Evolutionary conservation across 2,113 vertebrate species (phyloP).

Genomic region (Heterochromis multidens): DNA sequence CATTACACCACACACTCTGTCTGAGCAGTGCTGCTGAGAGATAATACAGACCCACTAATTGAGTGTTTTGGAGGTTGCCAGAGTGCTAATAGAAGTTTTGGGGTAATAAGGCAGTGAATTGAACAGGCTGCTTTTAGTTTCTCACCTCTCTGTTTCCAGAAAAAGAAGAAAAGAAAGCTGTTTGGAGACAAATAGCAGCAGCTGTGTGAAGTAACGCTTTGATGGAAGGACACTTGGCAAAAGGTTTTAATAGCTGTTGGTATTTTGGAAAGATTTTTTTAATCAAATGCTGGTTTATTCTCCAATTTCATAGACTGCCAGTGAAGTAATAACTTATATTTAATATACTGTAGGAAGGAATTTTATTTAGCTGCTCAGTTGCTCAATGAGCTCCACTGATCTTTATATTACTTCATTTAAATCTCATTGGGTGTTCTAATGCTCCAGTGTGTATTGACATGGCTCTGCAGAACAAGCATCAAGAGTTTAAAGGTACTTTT

Average conservation of each 20-base stretch:
- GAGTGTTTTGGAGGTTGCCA: constrained; percentile 31
- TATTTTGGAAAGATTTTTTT: constrained; percentile 1
- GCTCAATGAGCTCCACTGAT: neutral
- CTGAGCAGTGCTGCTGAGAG: neutral
- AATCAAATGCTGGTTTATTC: neutral
- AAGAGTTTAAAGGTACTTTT: neutral
- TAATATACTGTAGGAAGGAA: neutral
- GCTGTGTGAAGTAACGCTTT: neutral
- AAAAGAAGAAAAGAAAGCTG: neutral
- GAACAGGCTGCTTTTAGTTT: constrained; percentile 21
- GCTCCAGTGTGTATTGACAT: too few relatives aligned
- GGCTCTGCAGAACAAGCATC: neutral
- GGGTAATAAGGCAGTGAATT: constrained; percentile 54
- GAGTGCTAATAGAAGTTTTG: constrained; percentile 45
- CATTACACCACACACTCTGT: neutral
- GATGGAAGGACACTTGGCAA: neutral
- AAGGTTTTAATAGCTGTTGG: neutral
- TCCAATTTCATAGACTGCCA: neutral
- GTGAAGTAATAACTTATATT: neutral
- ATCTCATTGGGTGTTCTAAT: neutral
- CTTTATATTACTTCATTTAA: neutral
- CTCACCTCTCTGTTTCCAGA: constrained; percentile 24
- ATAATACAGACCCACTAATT: constrained; percentile 32
- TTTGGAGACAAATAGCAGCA: constrained; percentile 15
- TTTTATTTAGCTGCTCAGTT: neutral